phyloP scores from a whole-genome alignment of 2,797 vertebrate genomes.

The Hydrocynus forskahlii region DNA sequence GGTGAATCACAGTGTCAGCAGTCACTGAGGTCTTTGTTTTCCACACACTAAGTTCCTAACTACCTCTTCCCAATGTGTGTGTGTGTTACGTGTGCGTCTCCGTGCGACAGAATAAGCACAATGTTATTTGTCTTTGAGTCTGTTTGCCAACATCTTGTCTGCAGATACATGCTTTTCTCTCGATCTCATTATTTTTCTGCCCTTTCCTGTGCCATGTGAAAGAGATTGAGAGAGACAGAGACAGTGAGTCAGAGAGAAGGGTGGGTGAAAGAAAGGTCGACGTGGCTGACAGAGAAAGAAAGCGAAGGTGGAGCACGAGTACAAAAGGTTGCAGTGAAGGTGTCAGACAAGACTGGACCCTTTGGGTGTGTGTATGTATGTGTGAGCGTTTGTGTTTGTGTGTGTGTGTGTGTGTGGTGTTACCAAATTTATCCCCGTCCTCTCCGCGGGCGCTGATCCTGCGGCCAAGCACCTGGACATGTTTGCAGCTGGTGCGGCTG shows the following conservation, averaged over 20 bases:
- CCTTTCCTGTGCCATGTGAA: slow-evolving; percentile 34
- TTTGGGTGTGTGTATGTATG: slow-evolving; percentile 35
- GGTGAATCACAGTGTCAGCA: slow-evolving; percentile 82
- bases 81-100: slow-evolving; percentile 48
- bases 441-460: slow-evolving; percentile 95
- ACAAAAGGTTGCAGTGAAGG: neutral
- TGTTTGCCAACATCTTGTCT: slow-evolving; percentile 45
- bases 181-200: slow-evolving; percentile 33
- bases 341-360: slow-evolving; percentile 18
- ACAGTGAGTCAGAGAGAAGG: slow-evolving; percentile 26
- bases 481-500: slow-evolving; percentile 97
- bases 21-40: slow-evolving; percentile 80
- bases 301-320: neutral
- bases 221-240: slow-evolving; percentile 7
- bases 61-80: slow-evolving; percentile 55
- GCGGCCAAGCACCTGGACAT: slow-evolving; percentile 94
- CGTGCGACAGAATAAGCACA: slow-evolving; percentile 64
- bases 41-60: slow-evolving; percentile 70
- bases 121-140: slow-evolving; percentile 28
- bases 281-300: neutral
- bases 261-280: neutral
- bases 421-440: slow-evolving; percentile 99
- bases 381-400: slow-evolving; percentile 53
- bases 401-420: slow-evolving; percentile 63
- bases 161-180: slow-evolving; percentile 35